phyloP scores from a whole-genome alignment of 2,113 vertebrate genomes.

The Chiloscyllium plagiosum region DNA sequence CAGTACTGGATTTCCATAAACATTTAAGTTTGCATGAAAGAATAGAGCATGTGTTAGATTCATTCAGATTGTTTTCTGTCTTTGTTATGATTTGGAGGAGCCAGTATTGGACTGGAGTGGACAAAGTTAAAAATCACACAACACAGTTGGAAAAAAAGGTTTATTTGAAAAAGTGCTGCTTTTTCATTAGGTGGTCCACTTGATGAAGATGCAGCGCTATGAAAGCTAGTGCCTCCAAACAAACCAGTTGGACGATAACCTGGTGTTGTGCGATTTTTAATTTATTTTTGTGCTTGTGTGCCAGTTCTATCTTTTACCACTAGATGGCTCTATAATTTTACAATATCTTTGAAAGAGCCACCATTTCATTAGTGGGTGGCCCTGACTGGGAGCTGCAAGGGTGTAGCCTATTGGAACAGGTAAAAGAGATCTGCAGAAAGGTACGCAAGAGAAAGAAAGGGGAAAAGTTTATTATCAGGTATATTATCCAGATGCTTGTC shows the following conservation, averaged over 20 bases:
- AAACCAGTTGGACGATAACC: no score
- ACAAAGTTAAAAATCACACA: no score
- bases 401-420: not conserved
- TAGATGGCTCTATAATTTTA: constrained; percentile 26
- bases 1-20: not conserved
- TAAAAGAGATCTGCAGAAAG: not conserved
- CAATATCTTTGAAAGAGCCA: not conserved
- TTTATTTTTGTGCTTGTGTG: not conserved
- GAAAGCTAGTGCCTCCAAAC: no score
- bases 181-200: no score
- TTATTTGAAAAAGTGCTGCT: no score
- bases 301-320: not conserved
- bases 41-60: not conserved
- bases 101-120: no score
- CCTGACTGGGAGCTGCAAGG: not conserved
- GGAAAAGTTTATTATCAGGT: not conserved
- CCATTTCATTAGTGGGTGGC: not conserved
- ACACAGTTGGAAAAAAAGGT: no score
- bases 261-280: not conserved
- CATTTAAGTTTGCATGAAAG: not conserved
- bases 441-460: not conserved
- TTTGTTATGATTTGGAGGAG: no score
- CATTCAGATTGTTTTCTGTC: not conserved
- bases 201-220: no score
- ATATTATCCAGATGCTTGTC: not conserved